Base-by-base conservation (phyloP, 1,140 invertebrate species). In the Pentalonia nigronervosa region DNA sequence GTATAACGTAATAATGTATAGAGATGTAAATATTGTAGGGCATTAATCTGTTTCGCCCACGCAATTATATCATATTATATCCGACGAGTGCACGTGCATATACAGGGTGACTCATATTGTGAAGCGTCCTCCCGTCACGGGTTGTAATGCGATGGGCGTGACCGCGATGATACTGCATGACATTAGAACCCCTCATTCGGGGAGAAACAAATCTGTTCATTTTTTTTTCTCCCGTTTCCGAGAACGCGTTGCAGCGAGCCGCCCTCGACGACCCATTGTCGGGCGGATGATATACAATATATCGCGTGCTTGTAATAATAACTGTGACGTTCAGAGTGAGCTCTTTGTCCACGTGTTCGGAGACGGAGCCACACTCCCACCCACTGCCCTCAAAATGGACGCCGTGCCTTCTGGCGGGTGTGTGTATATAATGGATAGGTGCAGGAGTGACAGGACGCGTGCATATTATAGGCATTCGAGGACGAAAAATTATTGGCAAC, bases 61-160 rank as follows among this genome's bases (percentile, higher is more conserved):
- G 0, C 60, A 0, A 53, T 53, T 7, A 21, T 23, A 23, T 17
- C 23, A 23, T n/a, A n/a, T 76, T 76, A n/a, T 7, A 76, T n/a
- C 11, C 30, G n/a, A 76, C 17, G 60, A 76, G n/a, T n/a, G n/a
- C n/a, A n/a, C n/a, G n/a, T n/a, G n/a, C n/a, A 6, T n/a, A n/a
- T 76, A 76, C 60, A 76, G 60, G 60, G 60, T 76, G 60, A 76
- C 60, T 76, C 17, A 76, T 76, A n/a, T 76, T n/a, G n/a, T n/a
- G 60, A n/a, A 76, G 60, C 60, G 6, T 30, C 60, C 60, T 76
- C n/a, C 60, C 14, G 60, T 34, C n/a, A 17, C 17, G 60, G 60
- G 30, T 76, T 30, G 60, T n/a, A 76, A 76, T n/a, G 17, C 60
- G 60, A 76, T n/a, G 60, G 60, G 60, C 60, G 60, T 76, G 60